A percentile compares a stretch with the other conserved stretches of the same genome.
Evolutionary conservation across 2,113 vertebrate species (phyloP).

Genomic region (Rana temporaria): DNA sequence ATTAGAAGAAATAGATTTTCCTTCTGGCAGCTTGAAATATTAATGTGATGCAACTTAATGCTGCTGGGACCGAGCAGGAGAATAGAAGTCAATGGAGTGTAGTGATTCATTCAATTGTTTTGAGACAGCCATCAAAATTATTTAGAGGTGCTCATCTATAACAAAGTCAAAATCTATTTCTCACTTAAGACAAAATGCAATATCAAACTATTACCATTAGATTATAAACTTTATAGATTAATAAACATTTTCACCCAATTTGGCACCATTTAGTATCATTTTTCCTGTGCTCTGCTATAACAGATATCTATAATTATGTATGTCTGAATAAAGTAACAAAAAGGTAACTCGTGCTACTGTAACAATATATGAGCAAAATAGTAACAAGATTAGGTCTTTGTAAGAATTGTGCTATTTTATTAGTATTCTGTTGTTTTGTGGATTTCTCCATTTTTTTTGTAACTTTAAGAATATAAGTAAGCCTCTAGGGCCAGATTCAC

Average conservation of each 20-base stretch:
- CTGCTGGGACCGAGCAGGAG: constrained; percentile 20
- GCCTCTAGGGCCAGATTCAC: too few relatives aligned
- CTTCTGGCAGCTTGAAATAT: constrained; percentile 27
- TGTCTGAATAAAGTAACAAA: not conserved
- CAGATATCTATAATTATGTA: not conserved
- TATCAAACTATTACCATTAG: not conserved
- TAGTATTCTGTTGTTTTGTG: too few relatives aligned
- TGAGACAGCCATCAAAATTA: constrained; percentile 46
- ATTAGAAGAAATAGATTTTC: constrained; percentile 20
- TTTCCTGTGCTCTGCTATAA: not conserved
- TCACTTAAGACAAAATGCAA: not conserved
- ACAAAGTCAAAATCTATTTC: constrained; percentile 41
- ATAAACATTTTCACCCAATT: not conserved
- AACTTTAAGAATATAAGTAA: not conserved
- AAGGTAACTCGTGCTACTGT: not conserved
- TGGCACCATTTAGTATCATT: not conserved
- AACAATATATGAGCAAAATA: not conserved
- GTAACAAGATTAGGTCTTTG: not conserved
- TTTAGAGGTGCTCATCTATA: constrained; percentile 47
- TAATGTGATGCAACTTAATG: constrained; percentile 22
- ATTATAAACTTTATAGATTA: not conserved
- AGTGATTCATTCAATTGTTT: constrained; percentile 47
- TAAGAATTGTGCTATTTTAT: too few relatives aligned
- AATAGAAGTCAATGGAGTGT: constrained; percentile 44
- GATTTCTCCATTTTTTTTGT: not conserved